A percentile compares a stretch with the other conserved stretches of the same genome.
Evolutionary conservation across 1,140 invertebrate genomes (phyloP).

Genomic region (Tetragnatha versicolor): DNA sequence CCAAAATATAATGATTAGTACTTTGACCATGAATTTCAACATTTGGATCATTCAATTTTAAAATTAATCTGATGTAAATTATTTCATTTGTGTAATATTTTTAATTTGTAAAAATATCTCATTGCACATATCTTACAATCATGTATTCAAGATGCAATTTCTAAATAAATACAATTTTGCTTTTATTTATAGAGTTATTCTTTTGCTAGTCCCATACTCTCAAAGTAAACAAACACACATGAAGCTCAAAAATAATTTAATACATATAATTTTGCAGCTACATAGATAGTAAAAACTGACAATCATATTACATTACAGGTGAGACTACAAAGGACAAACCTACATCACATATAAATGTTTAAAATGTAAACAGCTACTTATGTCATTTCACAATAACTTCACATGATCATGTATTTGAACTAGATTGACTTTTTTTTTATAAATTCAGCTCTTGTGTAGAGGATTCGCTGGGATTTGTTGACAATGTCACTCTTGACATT

Average conservation of each 20-base stretch:
- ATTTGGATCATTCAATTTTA: no score
- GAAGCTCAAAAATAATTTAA: constrained; percentile 56
- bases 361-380: constrained; percentile 48
- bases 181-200: no score
- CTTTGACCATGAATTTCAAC: no score
- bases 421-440: constrained; percentile 11
- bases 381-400: constrained; percentile 49
- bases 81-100: no score
- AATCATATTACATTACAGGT: constrained; percentile 45
- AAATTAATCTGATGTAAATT: no score
- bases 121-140: no score
- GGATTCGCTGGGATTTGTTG: constrained; percentile 37
- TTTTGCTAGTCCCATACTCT: neutral
- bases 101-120: no score
- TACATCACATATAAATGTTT: constrained; percentile 53
- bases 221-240: neutral
- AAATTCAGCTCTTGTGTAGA: constrained; percentile 42
- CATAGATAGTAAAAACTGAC: constrained; percentile 54
- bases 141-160: no score
- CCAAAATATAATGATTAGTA: no score
- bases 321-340: constrained; percentile 38
- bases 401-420: constrained; percentile 39
- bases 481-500: constrained; percentile 30
- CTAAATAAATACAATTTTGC: no score
- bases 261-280: constrained; percentile 54